A percentile compares a stretch with the other conserved stretches of the same genome.
Evolutionary conservation across 2,797 vertebrate genomes (phyloP).

Genomic region (Falco rusticolus): DNA sequence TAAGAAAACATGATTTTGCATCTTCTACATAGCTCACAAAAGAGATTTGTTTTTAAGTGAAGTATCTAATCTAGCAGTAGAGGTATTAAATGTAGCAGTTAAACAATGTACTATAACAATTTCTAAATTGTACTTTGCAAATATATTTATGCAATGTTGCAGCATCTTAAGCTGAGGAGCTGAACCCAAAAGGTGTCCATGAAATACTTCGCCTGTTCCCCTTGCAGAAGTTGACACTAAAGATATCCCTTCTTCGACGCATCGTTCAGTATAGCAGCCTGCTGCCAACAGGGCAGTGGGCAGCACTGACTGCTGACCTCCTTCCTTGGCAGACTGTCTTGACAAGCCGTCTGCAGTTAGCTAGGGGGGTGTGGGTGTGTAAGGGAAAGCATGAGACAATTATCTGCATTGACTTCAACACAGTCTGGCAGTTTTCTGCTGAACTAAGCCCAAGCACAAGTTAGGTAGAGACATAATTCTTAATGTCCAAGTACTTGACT

Average conservation of each 20-base stretch:
- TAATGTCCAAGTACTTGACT: not conserved
- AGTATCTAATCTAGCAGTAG: not conserved
- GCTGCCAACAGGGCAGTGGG: slow-evolving; percentile 23
- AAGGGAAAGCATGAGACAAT: not conserved
- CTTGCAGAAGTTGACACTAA: not conserved
- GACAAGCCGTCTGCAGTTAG: slow-evolving; percentile 44
- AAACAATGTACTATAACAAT: rapidly evolving
- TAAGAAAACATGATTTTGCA: slow-evolving; percentile 57
- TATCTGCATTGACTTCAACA: not conserved
- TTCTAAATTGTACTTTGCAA: not conserved
- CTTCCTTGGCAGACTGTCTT: slow-evolving; percentile 22
- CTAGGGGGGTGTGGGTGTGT: not conserved
- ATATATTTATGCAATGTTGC: not conserved
- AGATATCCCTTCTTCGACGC: not conserved
- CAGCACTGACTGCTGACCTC: not conserved
- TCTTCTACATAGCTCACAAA: not conserved
- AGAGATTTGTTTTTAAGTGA: not conserved
- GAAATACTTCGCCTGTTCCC: not conserved
- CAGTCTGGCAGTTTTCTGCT: not conserved
- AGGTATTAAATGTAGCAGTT: not conserved
- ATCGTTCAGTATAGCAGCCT: not conserved
- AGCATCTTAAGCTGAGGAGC: not conserved
- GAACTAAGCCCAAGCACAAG: not conserved
- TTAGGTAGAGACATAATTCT: not conserved
- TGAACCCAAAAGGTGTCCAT: not conserved